These are phyloP conservation scores for Leucosticte australis DNA, from an alignment of 2,113 vertebrate species.

Conservation along the genomic window DNA sequence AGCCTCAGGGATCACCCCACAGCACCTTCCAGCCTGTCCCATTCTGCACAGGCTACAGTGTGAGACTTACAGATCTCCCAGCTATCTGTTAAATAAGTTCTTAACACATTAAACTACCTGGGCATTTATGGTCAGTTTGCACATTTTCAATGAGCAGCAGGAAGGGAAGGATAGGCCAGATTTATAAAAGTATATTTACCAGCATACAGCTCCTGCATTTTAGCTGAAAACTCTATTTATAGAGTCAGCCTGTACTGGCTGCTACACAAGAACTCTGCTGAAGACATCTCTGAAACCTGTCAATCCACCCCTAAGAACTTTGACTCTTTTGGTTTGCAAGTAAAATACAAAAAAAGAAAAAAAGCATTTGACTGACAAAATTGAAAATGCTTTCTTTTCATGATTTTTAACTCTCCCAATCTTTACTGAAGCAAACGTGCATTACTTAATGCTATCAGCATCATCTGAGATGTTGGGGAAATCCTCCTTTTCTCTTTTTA, in stretches of 20 bases:
- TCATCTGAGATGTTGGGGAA: neutral
- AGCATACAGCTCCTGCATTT: neutral
- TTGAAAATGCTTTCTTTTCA: neutral
- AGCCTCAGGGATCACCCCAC: neutral
- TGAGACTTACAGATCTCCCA: rapidly evolving
- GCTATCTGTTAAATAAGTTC: neutral
- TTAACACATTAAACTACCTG: neutral
- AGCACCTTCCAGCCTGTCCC: neutral
- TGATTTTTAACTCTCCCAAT: neutral
- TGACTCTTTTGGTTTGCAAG: neutral
- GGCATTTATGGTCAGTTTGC: neutral
- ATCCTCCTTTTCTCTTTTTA: neutral
- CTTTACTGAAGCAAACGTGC: neutral
- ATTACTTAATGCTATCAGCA: neutral
- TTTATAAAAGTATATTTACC: neutral
- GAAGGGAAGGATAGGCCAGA: neutral
- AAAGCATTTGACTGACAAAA: neutral
- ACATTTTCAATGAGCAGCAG: neutral
- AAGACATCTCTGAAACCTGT: neutral
- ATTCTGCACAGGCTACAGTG: rapidly evolving
- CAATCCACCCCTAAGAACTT: neutral
- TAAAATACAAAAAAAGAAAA: neutral
- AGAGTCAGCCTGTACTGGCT: neutral
- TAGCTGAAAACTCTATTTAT: neutral
- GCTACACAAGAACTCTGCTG: neutral